Conservation (phyloP, 2,888 invertebrate species). For the Mellilla xanthometata region DNA sequence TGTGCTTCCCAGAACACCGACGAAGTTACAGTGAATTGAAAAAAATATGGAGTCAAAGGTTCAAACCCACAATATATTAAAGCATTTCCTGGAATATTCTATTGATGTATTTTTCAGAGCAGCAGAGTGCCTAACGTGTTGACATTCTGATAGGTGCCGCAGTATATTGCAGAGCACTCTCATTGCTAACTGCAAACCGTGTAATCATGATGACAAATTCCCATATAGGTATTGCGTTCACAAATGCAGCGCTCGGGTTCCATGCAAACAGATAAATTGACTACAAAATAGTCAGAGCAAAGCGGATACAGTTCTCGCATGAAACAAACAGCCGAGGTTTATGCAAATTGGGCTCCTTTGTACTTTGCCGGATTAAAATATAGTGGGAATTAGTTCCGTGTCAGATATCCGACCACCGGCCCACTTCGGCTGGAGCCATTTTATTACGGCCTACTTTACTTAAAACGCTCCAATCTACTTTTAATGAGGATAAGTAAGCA, state of each 20-base stretch:
- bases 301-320: slow-evolving; percentile 76
- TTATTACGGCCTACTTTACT: slow-evolving; percentile 63
- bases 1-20: too few species aligned
- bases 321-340: slow-evolving; percentile 79
- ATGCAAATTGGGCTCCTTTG: slow-evolving; percentile 81
- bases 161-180: neutral
- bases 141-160: neutral
- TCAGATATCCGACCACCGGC: slow-evolving; percentile 67
- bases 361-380: slow-evolving; percentile 79
- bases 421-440: slow-evolving; percentile 63
- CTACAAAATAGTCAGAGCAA: slow-evolving; percentile 69
- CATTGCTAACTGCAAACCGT: slow-evolving; percentile 1
- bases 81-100: too few species aligned
- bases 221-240: slow-evolving; percentile 18
- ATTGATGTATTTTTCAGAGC: too few species aligned
- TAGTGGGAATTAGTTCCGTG: slow-evolving; percentile 79
- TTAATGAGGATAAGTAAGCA: slow-evolving; percentile 35
- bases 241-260: slow-evolving; percentile 30
- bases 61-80: too few species aligned
- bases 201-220: slow-evolving; percentile 26
- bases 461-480: slow-evolving; percentile 46
- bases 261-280: slow-evolving; percentile 70
- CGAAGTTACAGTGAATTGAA: too few species aligned
- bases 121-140: neutral
- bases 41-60: too few species aligned